Percentiles rank a stretch among this genome's conserved stretches.
phyloP scores from a whole-genome alignment of 1,140 invertebrate species.

The Temnothorax nylanderi region DNA sequence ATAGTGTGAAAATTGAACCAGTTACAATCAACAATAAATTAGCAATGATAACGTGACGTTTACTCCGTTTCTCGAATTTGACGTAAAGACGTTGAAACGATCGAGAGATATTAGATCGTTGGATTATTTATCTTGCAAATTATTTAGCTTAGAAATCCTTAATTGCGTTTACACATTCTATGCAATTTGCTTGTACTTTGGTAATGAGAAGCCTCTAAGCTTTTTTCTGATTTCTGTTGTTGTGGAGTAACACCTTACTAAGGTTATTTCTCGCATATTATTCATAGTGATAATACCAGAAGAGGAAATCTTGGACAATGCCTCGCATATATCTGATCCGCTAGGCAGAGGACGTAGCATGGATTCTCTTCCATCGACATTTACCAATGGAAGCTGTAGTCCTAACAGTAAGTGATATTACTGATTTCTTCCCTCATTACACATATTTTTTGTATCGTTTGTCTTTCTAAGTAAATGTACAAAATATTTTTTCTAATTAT shows the following conservation, averaged over 20 bases:
- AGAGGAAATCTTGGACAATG: conserved; percentile 87
- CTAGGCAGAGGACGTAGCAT: conserved; percentile 92
- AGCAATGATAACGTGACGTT: neutral
- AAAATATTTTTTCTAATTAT: neutral
- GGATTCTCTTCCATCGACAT: conserved; percentile 95
- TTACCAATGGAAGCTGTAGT: conserved; percentile 95
- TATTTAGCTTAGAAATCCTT: neutral
- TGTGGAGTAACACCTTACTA: neutral
- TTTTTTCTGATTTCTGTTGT: neutral
- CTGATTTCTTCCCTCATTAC: neutral
- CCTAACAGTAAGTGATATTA: conserved; percentile 87
- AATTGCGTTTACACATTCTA: neutral
- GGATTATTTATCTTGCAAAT: neutral
- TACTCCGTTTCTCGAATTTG: neutral
- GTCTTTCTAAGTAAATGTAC: neutral
- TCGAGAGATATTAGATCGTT: neutral
- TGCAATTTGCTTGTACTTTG: neutral
- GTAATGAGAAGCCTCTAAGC: neutral
- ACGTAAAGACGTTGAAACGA: neutral
- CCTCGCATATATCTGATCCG: conserved; percentile 87
- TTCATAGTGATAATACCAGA: conserved; percentile 92
- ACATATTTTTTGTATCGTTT: neutral
- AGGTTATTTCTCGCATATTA: conserved; percentile 23
- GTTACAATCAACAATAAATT: neutral
- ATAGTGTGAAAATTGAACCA: neutral